phyloP scores from a whole-genome alignment of 2,113 vertebrate species.

The Podocnemis expansa region DNA sequence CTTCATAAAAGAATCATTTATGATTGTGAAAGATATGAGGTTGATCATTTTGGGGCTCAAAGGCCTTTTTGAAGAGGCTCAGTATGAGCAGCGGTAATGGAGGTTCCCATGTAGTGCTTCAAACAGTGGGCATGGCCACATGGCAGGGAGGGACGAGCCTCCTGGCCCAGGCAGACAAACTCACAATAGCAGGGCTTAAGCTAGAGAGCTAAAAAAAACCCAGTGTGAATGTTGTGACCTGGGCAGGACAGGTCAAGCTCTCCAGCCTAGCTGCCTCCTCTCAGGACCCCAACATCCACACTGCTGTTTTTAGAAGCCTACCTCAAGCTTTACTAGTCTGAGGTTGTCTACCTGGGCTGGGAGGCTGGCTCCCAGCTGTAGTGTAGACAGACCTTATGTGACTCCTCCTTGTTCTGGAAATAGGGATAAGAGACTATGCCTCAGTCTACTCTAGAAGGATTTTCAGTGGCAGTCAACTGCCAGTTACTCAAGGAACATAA shows the following conservation, averaged over 20 bases:
- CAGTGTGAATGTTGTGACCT: not conserved
- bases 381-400: not conserved
- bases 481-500: too few species aligned
- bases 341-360: not conserved
- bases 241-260: not conserved
- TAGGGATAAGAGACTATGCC: not conserved
- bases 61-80: not conserved
- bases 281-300: not conserved
- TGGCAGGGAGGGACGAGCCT: not conserved
- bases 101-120: not conserved
- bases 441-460: too few species aligned
- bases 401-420: rapidly evolving
- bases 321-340: not conserved
- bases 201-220: not conserved
- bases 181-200: not conserved
- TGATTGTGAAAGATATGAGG: not conserved
- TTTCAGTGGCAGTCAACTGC: too few species aligned
- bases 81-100: not conserved
- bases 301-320: not conserved
- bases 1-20: not conserved
- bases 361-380: not conserved
- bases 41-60: not conserved
- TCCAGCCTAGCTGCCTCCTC: not conserved
- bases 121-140: not conserved
- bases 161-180: not conserved